Evolutionary conservation across 1,140 invertebrate genomes (phyloP).

Genomic region (Melitaea cinxia): DNA sequence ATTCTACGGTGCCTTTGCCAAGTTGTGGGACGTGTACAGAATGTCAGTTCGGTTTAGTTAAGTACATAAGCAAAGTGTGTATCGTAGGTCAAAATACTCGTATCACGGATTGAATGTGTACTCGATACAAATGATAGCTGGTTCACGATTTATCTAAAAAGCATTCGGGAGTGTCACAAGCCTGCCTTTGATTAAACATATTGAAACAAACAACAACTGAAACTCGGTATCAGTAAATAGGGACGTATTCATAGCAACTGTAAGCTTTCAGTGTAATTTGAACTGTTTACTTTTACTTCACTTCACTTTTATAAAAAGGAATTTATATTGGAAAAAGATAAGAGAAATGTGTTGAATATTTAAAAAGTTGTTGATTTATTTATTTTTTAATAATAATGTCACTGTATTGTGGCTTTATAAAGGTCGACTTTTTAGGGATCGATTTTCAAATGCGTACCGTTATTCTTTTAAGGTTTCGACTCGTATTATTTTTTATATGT

Average conservation of each 20-base stretch:
- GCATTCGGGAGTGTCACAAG: constrained; percentile 25
- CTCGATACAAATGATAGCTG: constrained; percentile 20
- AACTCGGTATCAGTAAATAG: constrained; percentile 16
- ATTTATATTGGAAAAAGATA: constrained; percentile 2
- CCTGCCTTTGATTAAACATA: constrained; percentile 32
- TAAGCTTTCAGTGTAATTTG: constrained; percentile 17
- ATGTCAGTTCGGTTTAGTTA: not conserved
- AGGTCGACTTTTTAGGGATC: too few species aligned
- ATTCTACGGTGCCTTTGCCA: too few species aligned
- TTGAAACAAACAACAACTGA: constrained; percentile 26
- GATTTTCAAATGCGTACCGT: too few species aligned
- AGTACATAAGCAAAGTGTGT: not conserved
- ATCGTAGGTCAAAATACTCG: constrained; percentile 8
- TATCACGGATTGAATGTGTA: constrained; percentile 9
- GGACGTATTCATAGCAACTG: constrained; percentile 16
- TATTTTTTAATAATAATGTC: too few species aligned
- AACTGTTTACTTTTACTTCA: constrained; percentile 9
- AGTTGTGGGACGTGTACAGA: too few species aligned
- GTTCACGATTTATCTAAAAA: constrained; percentile 28
- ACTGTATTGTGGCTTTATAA: too few species aligned
- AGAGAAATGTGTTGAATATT: not conserved
- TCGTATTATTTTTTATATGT: too few species aligned
- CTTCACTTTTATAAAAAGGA: constrained; percentile 10
- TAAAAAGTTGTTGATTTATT: too few species aligned
- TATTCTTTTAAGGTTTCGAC: too few species aligned